A percentile compares a stretch with the other conserved stretches of the same genome.
These are phyloP conservation scores for Rhagium mordax DNA, from an alignment of 2,888 invertebrate genomes.

Conservation along the genomic window DNA sequence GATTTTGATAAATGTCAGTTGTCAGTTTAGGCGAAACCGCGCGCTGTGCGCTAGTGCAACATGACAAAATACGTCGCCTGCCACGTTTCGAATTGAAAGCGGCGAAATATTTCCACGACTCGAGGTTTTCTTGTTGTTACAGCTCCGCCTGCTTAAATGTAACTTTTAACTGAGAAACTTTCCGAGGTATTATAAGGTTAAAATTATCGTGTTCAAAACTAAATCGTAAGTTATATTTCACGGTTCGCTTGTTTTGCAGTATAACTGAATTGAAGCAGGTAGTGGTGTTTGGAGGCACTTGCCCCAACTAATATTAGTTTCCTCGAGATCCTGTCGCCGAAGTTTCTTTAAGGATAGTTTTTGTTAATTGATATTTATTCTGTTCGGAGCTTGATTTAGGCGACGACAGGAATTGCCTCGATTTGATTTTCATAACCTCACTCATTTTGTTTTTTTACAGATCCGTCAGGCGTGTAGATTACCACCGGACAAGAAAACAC, in stretches of 20 bases:
- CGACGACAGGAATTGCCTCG: too few relatives aligned
- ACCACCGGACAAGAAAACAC: not conserved
- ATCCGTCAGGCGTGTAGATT: not conserved
- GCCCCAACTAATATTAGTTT: too few relatives aligned
- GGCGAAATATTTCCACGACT: not conserved
- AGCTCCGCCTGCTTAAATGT: not conserved
- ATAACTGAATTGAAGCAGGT: too few relatives aligned
- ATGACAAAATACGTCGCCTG: not conserved
- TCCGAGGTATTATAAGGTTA: not conserved
- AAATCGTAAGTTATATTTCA: too few relatives aligned
- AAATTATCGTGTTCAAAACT: too few relatives aligned
- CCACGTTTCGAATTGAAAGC: not conserved
- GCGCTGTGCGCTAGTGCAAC: not conserved
- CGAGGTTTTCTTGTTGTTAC: not conserved
- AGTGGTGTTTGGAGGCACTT: too few relatives aligned
- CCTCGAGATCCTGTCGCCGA: too few relatives aligned
- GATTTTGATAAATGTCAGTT: not conserved
- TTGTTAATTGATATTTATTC: too few relatives aligned
- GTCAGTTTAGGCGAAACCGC: not conserved
- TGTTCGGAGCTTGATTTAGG: too few relatives aligned
- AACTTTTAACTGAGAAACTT: not conserved
- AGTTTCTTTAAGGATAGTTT: too few relatives aligned
- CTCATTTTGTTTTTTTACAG: not conserved
- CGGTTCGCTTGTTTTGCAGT: too few relatives aligned
- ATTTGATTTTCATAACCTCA: too few relatives aligned